These are phyloP conservation scores for Myotis davidii DNA, from an alignment of 2,113 vertebrate species.

Conservation along the genomic window DNA sequence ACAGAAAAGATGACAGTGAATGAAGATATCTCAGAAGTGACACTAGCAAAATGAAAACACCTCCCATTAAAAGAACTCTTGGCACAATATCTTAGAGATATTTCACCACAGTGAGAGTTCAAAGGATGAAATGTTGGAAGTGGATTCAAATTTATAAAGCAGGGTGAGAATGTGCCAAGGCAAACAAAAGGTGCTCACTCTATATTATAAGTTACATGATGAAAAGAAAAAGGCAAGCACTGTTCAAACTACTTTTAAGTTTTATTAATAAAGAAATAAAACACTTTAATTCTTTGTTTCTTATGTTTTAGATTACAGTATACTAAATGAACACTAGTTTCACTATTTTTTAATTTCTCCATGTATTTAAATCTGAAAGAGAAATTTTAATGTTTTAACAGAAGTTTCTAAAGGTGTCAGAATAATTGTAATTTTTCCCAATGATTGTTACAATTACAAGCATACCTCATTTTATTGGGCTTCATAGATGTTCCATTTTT, in stretches of 20 bases:
- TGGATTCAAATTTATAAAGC: not conserved
- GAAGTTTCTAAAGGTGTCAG: not conserved
- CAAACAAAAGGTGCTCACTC: not conserved
- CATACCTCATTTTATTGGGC: not conserved
- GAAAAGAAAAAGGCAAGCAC: not conserved
- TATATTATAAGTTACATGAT: not conserved
- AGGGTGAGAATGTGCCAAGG: not conserved
- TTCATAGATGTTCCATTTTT: not conserved
- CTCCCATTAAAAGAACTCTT: not conserved
- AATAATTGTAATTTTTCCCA: not conserved
- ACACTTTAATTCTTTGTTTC: not conserved
- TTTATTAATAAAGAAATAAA: slow-evolving; percentile 13
- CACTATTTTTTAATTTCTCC: not conserved
- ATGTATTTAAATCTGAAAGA: not conserved
- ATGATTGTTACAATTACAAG: not conserved
- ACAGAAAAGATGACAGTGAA: not conserved
- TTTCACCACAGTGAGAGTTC: not conserved
- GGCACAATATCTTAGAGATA: not conserved
- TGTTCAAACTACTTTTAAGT: not conserved
- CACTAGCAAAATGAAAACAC: not conserved
- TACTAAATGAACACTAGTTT: not conserved
- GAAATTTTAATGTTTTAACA: not conserved
- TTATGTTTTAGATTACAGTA: not conserved
- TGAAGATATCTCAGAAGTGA: not conserved
- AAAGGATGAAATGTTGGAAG: not conserved